These are phyloP conservation scores for Meloidogyne chitwoodi DNA, from an alignment of 1,140 invertebrate genomes.

Conservation along the genomic window DNA sequence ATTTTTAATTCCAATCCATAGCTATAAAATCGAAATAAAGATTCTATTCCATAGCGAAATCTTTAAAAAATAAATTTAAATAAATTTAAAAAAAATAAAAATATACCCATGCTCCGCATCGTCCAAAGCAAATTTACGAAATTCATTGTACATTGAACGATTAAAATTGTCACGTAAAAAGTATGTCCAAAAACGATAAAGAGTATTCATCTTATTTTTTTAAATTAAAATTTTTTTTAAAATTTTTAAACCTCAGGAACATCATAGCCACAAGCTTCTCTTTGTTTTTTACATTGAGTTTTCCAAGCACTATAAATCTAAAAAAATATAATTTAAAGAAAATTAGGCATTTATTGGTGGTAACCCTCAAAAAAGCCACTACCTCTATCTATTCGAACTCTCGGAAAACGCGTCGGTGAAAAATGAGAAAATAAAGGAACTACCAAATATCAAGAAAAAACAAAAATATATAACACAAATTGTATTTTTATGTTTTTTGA, in stretches of 20 bases:
- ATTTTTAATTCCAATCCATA: slow-evolving; percentile 95
- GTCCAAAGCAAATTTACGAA: slow-evolving; percentile 80
- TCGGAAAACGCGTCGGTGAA: too few relatives aligned
- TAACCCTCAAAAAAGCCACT: too few relatives aligned
- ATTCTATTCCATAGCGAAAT: slow-evolving; percentile 76
- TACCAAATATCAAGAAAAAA: too few relatives aligned
- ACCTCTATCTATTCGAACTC: too few relatives aligned
- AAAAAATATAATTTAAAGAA: slow-evolving; percentile 12
- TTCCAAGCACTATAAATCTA: slow-evolving; percentile 53
- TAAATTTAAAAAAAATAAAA: neutral
- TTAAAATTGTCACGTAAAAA: slow-evolving; percentile 97
- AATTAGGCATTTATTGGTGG: too few relatives aligned
- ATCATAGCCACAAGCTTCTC: slow-evolving; percentile 83
- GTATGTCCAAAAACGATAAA: slow-evolving; percentile 98
- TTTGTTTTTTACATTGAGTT: slow-evolving; percentile 61
- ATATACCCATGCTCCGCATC: slow-evolving; percentile 79
- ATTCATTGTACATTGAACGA: slow-evolving; percentile 95
- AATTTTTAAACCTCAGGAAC: slow-evolving; percentile 69
- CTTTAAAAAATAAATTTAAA: slow-evolving; percentile 35
- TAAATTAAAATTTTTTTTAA: neutral
- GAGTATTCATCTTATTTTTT: slow-evolving; percentile 75
- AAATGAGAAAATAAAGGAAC: too few relatives aligned
- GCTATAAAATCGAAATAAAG: slow-evolving; percentile 95
- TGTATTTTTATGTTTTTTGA: too few relatives aligned
- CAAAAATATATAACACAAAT: too few relatives aligned